A percentile compares a stretch with the other conserved stretches of the same genome.
phyloP scores from a whole-genome alignment of 37 sponge, comb jelly and placozoan genomes.

The Spongia lamella region DNA sequence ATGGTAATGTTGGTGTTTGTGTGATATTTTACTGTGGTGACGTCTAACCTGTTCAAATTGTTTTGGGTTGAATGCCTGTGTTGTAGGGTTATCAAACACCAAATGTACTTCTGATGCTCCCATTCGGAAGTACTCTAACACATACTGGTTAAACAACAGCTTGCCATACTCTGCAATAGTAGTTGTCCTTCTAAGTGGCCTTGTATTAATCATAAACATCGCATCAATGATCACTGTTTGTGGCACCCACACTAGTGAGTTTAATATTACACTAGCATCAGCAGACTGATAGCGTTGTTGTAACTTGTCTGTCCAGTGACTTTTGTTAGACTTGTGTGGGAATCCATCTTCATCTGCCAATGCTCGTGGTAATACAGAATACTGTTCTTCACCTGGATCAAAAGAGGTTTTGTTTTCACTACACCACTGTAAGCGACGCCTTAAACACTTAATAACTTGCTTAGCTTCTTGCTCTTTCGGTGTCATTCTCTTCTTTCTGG shows the following conservation, averaged over 20 bases:
- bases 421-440: conserved; percentile 30
- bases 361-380: conserved; percentile 24
- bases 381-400: conserved; percentile 23
- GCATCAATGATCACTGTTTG: conserved; percentile 15
- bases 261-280: background rate
- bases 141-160: conserved; percentile 12
- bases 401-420: conserved; percentile 17
- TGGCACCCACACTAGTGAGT: conserved; percentile 8
- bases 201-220: conserved; percentile 26
- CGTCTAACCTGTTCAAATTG: background rate
- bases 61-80: conserved; percentile 7
- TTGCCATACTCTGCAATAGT: conserved; percentile 21
- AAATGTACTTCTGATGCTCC: conserved; percentile 19
- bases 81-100: conserved; percentile 8
- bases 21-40: background rate
- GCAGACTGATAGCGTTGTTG: conserved; percentile 1
- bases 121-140: background rate
- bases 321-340: conserved; percentile 22
- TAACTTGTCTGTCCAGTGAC: conserved; percentile 27
- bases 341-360: conserved; percentile 11
- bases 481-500: background rate
- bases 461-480: conserved; percentile 12
- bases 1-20: background rate
- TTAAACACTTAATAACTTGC: conserved; percentile 24
- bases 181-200: conserved; percentile 1